A percentile compares a stretch with the other conserved stretches of the same genome.
Evolutionary conservation across 2,888 invertebrate species (phyloP).

Genomic region (Dimorphilus gyrociliatus): DNA sequence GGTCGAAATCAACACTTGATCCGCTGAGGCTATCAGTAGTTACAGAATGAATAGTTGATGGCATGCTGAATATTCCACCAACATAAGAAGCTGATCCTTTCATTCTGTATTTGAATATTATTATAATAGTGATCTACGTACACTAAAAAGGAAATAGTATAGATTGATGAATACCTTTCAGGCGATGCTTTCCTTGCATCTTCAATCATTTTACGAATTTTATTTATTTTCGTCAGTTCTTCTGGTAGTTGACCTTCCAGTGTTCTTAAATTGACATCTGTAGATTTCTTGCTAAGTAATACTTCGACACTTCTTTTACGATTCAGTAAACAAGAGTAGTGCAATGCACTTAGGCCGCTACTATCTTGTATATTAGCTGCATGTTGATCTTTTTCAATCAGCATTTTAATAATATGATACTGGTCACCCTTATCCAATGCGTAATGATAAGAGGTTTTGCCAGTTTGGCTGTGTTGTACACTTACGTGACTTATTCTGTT

Average conservation of each 20-base stretch:
- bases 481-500: conserved; percentile 24
- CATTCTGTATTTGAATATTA: too few relatives aligned
- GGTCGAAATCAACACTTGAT: too few relatives aligned
- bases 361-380: conserved; percentile 23
- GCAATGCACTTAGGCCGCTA: conserved; percentile 21
- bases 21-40: too few relatives aligned
- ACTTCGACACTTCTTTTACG: conserved; percentile 18
- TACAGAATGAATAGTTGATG: too few relatives aligned
- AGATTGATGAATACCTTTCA: too few relatives aligned
- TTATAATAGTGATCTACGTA: too few relatives aligned
- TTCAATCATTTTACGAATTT: conserved; percentile 14
- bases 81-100: too few relatives aligned
- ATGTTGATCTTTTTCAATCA: conserved; percentile 17
- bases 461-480: conserved; percentile 22
- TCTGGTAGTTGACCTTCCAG: conserved; percentile 23
- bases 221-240: conserved; percentile 19
- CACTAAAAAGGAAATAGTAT: too few relatives aligned
- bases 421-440: conserved; percentile 21
- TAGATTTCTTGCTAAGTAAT: conserved; percentile 6
- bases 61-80: too few relatives aligned
- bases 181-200: too few relatives aligned
- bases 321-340: conserved; percentile 19
- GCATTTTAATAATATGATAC: conserved; percentile 10
- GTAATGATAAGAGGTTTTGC: conserved; percentile 20
- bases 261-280: conserved; percentile 22